A percentile compares a stretch with the other conserved stretches of the same genome.
phyloP scores from a whole-genome alignment of 2,113 vertebrate genomes.

The Hippocampus abdominalis region DNA sequence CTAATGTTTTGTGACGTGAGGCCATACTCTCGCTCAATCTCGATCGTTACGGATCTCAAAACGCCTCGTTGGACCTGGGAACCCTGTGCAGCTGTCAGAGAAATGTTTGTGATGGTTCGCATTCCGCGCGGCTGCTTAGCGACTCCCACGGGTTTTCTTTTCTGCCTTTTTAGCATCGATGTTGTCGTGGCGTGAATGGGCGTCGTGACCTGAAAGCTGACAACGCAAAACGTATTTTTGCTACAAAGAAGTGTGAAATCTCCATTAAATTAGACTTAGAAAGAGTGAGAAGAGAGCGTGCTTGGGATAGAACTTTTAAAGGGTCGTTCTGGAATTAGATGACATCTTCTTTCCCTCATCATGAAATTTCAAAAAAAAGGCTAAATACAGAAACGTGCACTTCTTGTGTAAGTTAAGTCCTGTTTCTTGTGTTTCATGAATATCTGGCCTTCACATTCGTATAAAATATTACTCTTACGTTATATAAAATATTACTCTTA shows the following conservation, averaged over 20 bases:
- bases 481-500: not conserved
- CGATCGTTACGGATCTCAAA: conserved; percentile 39
- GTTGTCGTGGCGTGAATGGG: not conserved
- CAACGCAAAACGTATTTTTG: not conserved
- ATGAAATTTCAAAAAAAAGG: not conserved
- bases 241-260: not conserved
- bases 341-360: not conserved
- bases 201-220: not conserved
- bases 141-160: conserved; percentile 40
- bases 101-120: conserved; percentile 48
- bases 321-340: not conserved
- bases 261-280: not conserved
- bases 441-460: not conserved
- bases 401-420: not conserved
- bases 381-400: not conserved
- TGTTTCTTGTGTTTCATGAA: not conserved
- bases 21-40: conserved; percentile 52
- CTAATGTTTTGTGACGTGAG: conserved; percentile 62
- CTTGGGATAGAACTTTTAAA: not conserved
- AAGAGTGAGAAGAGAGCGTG: not conserved
- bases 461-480: not conserved
- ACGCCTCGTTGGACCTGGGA: conserved; percentile 49
- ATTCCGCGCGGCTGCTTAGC: conserved; percentile 47
- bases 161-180: not conserved
- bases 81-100: conserved; percentile 57